Percentiles rank a stretch among this genome's conserved stretches.
Conservation (phyloP, 1,140 invertebrate genomes). For the Cotesia vestalis region DNA sequence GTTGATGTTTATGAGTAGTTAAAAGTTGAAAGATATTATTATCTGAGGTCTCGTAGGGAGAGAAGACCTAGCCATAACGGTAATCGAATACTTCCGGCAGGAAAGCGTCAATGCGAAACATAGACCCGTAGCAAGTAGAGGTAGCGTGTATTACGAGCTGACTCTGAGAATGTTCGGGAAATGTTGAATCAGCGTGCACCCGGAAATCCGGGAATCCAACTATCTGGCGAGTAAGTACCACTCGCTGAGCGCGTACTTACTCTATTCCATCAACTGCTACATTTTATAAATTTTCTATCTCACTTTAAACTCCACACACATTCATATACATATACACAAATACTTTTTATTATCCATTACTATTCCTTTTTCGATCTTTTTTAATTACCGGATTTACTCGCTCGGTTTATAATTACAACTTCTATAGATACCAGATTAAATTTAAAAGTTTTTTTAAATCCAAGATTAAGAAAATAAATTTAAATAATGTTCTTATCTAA, state of each 20-base stretch:
- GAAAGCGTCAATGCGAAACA: conserved; percentile 43
- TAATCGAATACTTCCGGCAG: conserved; percentile 47
- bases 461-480: conserved; percentile 2
- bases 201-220: conserved; percentile 36
- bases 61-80: conserved; percentile 14
- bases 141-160: conserved; percentile 27
- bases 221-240: conserved; percentile 31
- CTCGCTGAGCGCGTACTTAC: conserved; percentile 5
- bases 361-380: neutral
- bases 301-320: neutral
- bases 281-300: conserved; percentile 2
- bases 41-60: neutral
- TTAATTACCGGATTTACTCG: conserved; percentile 17
- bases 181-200: conserved; percentile 38
- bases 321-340: neutral
- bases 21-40: no score
- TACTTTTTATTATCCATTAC: neutral
- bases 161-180: conserved; percentile 32
- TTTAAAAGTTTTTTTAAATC: neutral
- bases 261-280: conserved; percentile 22
- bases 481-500: neutral
- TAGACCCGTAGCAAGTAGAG: conserved; percentile 9
- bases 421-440: neutral
- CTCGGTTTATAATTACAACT: conserved; percentile 11
- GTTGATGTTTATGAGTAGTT: no score